Evolutionary conservation across 2,888 invertebrate species (phyloP).

Genomic region (Agrochola litura): DNA sequence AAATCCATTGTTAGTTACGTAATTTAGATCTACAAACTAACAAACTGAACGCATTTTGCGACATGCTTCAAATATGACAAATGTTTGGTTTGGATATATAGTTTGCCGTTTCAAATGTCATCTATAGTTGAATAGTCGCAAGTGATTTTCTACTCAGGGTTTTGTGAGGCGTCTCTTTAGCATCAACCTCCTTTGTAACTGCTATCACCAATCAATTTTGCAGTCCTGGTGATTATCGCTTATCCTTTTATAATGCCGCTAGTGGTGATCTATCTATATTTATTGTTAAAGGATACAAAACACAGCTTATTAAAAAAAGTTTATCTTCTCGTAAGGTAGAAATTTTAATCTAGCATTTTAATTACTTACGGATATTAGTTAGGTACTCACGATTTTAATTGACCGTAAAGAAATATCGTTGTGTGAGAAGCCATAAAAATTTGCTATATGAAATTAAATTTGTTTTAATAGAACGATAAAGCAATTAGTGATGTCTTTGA

Average conservation of each 20-base stretch:
- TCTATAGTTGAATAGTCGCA: background rate
- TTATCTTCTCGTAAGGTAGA: background rate
- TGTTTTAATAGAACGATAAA: background rate
- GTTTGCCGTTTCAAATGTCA: background rate
- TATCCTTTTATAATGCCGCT: background rate
- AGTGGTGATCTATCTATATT: background rate
- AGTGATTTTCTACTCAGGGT: background rate
- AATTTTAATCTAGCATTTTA: background rate
- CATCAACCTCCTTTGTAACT: background rate
- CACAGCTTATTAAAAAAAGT: background rate
- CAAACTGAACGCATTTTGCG: background rate
- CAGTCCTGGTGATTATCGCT: background rate
- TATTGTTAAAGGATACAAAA: background rate
- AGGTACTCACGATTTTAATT: constrained; percentile 1
- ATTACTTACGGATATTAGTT: background rate
- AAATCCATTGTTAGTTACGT: constrained; percentile 27
- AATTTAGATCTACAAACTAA: constrained; percentile 11
- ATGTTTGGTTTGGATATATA: background rate
- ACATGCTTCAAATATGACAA: background rate
- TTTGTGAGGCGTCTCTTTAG: background rate
- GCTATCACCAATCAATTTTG: background rate
- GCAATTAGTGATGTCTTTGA: constrained; percentile 4
- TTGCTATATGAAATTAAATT: background rate
- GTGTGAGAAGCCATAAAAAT: background rate
- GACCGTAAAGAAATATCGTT: background rate